Conservation (phyloP, 2,888 invertebrate species). For the Apeira syringaria region DNA sequence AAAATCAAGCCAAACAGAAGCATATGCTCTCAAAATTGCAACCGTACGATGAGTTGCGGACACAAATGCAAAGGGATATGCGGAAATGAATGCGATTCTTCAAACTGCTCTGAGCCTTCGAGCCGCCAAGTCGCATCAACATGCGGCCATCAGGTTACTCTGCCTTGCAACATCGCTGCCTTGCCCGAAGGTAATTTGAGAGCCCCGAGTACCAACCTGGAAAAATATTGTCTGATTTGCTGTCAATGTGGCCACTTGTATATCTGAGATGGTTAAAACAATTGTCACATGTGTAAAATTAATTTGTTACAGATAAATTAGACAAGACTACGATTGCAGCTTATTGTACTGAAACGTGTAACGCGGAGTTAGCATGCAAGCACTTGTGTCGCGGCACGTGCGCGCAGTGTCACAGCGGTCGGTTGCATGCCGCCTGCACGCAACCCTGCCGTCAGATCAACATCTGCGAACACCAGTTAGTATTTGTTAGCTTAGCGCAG, state of each 20-base stretch:
- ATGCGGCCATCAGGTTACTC: conserved; percentile 75
- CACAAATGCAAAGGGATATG: conserved; percentile 75
- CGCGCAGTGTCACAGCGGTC: conserved; percentile 81
- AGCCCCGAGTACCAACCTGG: too few species aligned
- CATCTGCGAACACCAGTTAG: conserved; percentile 86
- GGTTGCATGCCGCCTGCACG: conserved; percentile 83
- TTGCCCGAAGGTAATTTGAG: conserved; percentile 8
- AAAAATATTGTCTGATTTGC: too few species aligned
- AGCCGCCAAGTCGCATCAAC: conserved; percentile 42
- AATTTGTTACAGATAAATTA: too few species aligned
- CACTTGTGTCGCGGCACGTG: conserved; percentile 83
- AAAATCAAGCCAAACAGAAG: conserved; percentile 41
- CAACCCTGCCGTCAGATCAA: conserved; percentile 80
- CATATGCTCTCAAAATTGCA: conserved; percentile 69
- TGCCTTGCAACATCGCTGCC: conserved; percentile 60
- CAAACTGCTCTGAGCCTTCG: conserved; percentile 52
- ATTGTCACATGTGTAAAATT: too few species aligned
- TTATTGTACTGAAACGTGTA: conserved; percentile 72
- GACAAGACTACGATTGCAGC: too few species aligned
- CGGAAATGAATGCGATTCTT: conserved; percentile 49
- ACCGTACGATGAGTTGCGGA: conserved; percentile 69
- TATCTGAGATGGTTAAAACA: too few species aligned
- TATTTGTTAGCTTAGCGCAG: too few species aligned
- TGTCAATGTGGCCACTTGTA: too few species aligned
- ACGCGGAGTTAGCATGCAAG: conserved; percentile 61